A percentile compares a stretch with the other conserved stretches of the same genome.
Conservation (phyloP, 35 echinoderm and acorn worm species). For the Chiridota heheva region DNA sequence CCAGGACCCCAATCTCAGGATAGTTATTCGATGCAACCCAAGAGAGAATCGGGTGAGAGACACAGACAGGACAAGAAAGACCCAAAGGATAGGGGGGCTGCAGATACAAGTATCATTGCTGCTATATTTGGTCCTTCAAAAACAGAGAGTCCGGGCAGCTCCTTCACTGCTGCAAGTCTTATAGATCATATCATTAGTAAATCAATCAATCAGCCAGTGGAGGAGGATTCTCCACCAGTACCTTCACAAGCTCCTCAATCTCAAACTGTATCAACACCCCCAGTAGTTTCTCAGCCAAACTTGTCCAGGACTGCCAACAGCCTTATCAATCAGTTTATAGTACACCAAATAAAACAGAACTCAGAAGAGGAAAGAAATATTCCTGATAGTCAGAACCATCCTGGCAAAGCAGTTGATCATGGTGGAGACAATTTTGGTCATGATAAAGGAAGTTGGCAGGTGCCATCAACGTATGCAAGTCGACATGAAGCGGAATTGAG, state of each 20-base stretch:
- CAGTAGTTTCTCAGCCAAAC: slow-evolving; percentile 34
- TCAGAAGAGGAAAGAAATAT: not conserved
- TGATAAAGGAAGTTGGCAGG: too few species aligned
- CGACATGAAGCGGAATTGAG: too few species aligned
- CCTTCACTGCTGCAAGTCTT: slow-evolving; percentile 40
- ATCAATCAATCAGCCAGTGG: slow-evolving; percentile 43
- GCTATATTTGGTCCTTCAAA: too few species aligned
- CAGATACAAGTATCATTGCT: too few species aligned
- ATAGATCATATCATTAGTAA: slow-evolving; percentile 58
- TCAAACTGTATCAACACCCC: not conserved
- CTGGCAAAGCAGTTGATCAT: not conserved
- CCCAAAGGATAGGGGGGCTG: not conserved
- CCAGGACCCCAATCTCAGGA: too few species aligned
- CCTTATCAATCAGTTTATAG: slow-evolving; percentile 26
- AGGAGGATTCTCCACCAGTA: slow-evolving; percentile 20
- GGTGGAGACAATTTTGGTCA: too few species aligned
- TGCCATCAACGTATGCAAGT: too few species aligned
- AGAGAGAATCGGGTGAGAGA: too few species aligned
- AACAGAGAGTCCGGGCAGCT: slow-evolving; percentile 16
- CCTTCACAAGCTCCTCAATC: not conserved
- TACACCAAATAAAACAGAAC: slow-evolving; percentile 32
- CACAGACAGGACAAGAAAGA: slow-evolving; percentile 22
- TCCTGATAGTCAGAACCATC: not conserved
- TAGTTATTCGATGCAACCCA: too few species aligned
- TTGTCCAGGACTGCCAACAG: not conserved